Evolutionary conservation across 2,888 invertebrate genomes (phyloP), one percentile per base, ranked within the genome.

Genomic region (Xestoiulus laeticollis): DNA sequence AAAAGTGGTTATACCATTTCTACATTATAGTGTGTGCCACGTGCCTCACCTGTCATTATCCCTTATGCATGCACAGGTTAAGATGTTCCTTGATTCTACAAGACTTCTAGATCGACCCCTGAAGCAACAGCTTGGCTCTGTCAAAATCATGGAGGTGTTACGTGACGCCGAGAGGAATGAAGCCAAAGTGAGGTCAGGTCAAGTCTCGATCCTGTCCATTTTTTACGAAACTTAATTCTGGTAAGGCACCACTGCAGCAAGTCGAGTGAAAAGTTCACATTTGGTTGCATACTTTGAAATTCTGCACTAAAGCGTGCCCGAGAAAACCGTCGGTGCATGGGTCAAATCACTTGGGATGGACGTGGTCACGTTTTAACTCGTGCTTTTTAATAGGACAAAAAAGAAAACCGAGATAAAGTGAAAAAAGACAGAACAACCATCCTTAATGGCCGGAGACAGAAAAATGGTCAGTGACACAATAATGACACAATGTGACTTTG

Each of bases 131-230:
- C 6, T n/a, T n/a, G 59, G n/a, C 59, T n/a, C n/a, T 48, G 48
- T 59, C 59, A 38, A 6, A 19, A 59, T 1, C 59, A 59, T 16
- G n/a, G 59, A 59, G 59, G 59, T n/a, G 59, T 59, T 59, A 59
- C 59, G 59, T 59, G 59, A 59, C n/a, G 59, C 59, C n/a, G 59
- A n/a, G 59, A 19, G 59, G 59, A 59, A 59, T 59, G n/a, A n/a
- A n/a, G 59, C 59, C 59, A 59, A 59, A 59, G 59, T 59, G 59
- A 59, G 59, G 59, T 59, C 59, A 59, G 59, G 59, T 19, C 59
- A 59, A 59, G 59, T 59, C 59, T 59, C 59, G 59, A 59, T n/a
- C 59, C 59, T 59, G 59, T 59, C 59, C 59, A 59, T 59, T 59
- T 59, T n/a, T n/a, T 59, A 2, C 19, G 59, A 59, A 59, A 59